phyloP scores from a whole-genome alignment of 2,113 vertebrate genomes.

The Plotosus lineatus region DNA sequence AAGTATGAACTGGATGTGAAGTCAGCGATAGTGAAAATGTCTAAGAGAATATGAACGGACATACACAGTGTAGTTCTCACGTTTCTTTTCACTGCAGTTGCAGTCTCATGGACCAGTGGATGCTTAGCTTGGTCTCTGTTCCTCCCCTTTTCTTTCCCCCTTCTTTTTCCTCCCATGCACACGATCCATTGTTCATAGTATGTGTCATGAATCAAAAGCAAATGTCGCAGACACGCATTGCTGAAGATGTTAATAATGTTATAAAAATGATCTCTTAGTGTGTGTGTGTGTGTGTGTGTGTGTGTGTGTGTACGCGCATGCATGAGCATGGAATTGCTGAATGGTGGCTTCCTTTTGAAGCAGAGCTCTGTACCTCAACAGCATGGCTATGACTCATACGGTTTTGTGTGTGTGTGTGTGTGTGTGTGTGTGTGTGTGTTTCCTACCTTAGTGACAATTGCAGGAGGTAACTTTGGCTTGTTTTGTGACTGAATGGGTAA shows the following conservation, averaged over 20 bases:
- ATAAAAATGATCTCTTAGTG: not conserved
- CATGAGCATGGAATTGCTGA: not conserved
- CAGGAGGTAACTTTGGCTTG: conserved; percentile 35
- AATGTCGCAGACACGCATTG: not conserved
- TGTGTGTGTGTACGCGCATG: conserved; percentile 14
- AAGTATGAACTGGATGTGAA: not conserved
- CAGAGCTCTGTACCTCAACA: conserved; percentile 22
- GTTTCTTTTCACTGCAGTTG: not conserved
- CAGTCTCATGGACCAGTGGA: not conserved
- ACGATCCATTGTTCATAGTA: not conserved
- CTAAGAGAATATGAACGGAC: not conserved
- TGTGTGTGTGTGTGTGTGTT: conserved; percentile 14
- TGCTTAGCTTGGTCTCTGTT: not conserved
- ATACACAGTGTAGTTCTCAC: not conserved
- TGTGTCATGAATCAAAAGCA: not conserved
- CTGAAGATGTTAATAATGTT: not conserved
- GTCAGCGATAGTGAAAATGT: not conserved
- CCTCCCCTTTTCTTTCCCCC: conserved; percentile 21
- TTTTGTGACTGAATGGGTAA: conserved; percentile 24
- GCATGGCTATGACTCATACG: conserved; percentile 40
- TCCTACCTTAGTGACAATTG: conserved; percentile 25
- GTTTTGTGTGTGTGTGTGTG: conserved; percentile 39
- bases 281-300: conserved; percentile 31
- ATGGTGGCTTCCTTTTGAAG: not conserved
- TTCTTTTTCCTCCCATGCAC: conserved; percentile 15